Evolutionary conservation across 2,888 invertebrate genomes (phyloP).

Genomic region (Stenchaetothrips biformis): DNA sequence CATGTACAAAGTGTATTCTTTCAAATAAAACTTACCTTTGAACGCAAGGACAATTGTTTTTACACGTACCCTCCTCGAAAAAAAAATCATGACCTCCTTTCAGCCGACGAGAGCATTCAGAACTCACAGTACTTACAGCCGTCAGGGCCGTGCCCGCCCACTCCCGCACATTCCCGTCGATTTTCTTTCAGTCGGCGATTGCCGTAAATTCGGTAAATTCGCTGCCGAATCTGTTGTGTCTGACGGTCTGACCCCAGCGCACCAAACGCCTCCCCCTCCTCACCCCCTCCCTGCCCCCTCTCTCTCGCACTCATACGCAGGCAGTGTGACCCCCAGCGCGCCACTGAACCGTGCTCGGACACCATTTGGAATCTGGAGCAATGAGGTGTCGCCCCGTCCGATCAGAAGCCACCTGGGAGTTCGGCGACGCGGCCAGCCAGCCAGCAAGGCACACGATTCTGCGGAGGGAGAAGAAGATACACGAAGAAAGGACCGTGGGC

Average conservation of each 20-base stretch:
- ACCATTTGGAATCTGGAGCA: not conserved
- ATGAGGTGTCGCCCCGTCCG: too few relatives aligned
- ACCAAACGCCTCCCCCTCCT: too few relatives aligned
- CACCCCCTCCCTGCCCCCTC: too few relatives aligned
- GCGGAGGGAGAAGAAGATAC: not conserved
- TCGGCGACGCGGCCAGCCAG: not conserved
- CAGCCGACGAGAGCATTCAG: not conserved
- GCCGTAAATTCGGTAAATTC: too few relatives aligned
- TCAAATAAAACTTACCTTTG: conserved; percentile 18
- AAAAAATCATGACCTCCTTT: not conserved
- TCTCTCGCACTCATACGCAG: not conserved
- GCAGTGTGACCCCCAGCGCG: not conserved
- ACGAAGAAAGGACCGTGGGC: too few relatives aligned
- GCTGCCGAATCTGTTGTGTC: too few relatives aligned
- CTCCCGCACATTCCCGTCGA: too few relatives aligned
- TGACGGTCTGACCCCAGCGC: too few relatives aligned
- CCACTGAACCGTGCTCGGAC: not conserved
- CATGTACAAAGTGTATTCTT: conserved; percentile 20
- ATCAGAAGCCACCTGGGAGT: too few relatives aligned
- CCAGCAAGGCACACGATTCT: not conserved
- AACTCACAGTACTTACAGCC: too few relatives aligned
- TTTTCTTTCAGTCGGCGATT: too few relatives aligned
- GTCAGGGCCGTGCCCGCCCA: too few relatives aligned
- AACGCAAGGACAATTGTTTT: not conserved
- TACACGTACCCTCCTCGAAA: not conserved